Conservation (phyloP, 2,113 vertebrate genomes). For the Corythaeola cristata region DNA sequence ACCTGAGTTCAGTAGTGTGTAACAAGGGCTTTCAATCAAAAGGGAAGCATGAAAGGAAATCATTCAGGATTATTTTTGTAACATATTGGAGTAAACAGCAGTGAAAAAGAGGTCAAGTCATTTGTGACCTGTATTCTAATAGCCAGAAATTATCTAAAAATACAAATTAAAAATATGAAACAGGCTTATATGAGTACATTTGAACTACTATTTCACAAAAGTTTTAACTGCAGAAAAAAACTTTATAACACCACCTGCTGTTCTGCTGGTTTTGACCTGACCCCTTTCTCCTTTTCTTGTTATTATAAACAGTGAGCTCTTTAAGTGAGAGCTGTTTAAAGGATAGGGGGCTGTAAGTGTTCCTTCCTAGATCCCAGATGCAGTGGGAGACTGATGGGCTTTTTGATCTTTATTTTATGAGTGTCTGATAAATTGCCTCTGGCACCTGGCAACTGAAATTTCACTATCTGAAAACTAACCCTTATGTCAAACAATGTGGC, state of each 20-base stretch:
- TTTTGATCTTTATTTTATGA: conserved; percentile 87
- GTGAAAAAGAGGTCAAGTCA: conserved; percentile 13
- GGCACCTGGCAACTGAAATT: conserved; percentile 85
- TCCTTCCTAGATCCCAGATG: conserved; percentile 83
- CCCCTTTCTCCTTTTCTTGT: conserved; percentile 83
- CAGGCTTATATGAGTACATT: background rate
- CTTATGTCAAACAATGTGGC: conserved; percentile 81
- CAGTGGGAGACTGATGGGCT: conserved; percentile 73
- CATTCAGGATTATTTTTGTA: conserved; percentile 27
- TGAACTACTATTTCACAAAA: conserved; percentile 61
- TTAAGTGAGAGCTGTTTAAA: conserved; percentile 88
- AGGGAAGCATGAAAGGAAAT: conserved; percentile 45
- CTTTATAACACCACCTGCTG: conserved; percentile 83
- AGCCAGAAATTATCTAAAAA: conserved; percentile 51
- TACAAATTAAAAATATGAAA: conserved; percentile 56
- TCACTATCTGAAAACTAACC: conserved; percentile 82
- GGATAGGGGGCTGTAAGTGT: conserved; percentile 76
- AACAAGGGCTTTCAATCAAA: conserved; percentile 32
- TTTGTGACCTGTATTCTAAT: conserved; percentile 24
- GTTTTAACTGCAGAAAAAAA: conserved; percentile 58
- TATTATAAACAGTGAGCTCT: conserved; percentile 89
- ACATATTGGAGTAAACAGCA: conserved; percentile 7
- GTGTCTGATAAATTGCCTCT: conserved; percentile 81
- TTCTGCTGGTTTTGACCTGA: conserved; percentile 81
- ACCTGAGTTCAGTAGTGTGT: background rate